Evolutionary conservation across 2,797 vertebrate genomes (phyloP).

Genomic region (Botia almorhae): DNA sequence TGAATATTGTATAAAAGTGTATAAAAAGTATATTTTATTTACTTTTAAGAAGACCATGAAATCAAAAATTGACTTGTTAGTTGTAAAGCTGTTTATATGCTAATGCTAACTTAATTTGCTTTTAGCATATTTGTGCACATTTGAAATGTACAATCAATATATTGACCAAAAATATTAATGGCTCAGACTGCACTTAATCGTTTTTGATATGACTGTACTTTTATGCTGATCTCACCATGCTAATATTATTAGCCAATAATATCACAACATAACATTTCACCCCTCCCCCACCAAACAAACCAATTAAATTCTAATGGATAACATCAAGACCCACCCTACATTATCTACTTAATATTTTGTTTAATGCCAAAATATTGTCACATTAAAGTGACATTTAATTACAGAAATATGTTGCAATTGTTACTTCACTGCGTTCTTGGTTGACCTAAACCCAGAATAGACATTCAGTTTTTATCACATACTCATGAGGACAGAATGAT

Average conservation of each 20-base stretch:
- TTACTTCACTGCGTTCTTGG: too few species aligned
- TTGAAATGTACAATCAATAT: too few species aligned
- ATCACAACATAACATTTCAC: neutral
- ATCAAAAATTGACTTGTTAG: too few species aligned
- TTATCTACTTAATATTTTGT: neutral
- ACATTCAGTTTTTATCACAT: conserved; percentile 5
- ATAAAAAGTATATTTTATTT: too few species aligned
- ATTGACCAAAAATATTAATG: neutral
- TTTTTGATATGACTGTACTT: neutral
- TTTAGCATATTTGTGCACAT: too few species aligned
- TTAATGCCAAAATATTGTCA: neutral
- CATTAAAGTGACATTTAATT: neutral
- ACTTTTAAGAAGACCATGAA: too few species aligned
- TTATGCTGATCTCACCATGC: too few species aligned
- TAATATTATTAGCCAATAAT: neutral
- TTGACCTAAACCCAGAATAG: conserved; percentile 2
- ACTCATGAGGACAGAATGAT: neutral
- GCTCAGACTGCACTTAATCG: neutral
- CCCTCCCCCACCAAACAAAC: neutral
- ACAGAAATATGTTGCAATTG: too few species aligned
- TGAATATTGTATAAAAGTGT: too few species aligned
- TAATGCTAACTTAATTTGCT: neutral
- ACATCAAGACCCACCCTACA: neutral
- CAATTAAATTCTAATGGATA: neutral
- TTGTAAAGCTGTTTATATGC: too few species aligned